Conservation (phyloP, 2,888 invertebrate genomes). For the Tachina fera region DNA sequence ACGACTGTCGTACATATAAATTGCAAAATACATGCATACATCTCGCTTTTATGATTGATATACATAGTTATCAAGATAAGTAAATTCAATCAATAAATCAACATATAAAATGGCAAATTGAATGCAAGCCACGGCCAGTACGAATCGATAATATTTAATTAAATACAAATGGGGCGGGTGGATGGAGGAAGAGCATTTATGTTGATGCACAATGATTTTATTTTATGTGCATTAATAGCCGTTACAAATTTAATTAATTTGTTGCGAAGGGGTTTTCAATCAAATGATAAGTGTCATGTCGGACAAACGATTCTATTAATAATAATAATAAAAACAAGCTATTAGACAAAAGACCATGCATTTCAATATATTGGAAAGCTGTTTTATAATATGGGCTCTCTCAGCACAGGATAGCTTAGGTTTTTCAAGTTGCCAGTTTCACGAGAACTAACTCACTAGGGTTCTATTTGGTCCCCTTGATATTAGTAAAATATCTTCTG, state of each 20-base stretch:
- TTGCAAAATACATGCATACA: neutral
- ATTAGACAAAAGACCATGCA: no score
- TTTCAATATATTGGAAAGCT: no score
- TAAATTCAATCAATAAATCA: slow-evolving; percentile 54
- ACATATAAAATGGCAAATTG: neutral
- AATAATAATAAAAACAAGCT: neutral
- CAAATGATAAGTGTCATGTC: slow-evolving; percentile 41
- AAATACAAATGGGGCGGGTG: neutral
- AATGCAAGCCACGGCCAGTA: neutral
- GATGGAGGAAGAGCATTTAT: neutral
- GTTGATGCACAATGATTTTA: neutral
- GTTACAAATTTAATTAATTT: slow-evolving; percentile 44
- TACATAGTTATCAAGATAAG: slow-evolving; percentile 47
- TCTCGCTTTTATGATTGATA: slow-evolving; percentile 50
- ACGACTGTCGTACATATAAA: slow-evolving; percentile 24
- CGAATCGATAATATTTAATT: slow-evolving; percentile 23
- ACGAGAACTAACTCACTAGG: no score
- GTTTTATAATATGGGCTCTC: no score
- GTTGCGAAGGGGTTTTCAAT: slow-evolving; percentile 28
- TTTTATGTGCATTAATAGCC: slow-evolving; percentile 23
- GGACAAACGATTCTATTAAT: slow-evolving; percentile 5
- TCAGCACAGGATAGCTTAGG: no score
- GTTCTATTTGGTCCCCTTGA: neutral
- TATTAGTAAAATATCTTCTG: neutral
- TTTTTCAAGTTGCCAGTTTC: no score